A percentile compares a stretch with the other conserved stretches of the same genome.
phyloP scores from a whole-genome alignment of 2,888 invertebrate species.

The Drosophila niveifrons region DNA sequence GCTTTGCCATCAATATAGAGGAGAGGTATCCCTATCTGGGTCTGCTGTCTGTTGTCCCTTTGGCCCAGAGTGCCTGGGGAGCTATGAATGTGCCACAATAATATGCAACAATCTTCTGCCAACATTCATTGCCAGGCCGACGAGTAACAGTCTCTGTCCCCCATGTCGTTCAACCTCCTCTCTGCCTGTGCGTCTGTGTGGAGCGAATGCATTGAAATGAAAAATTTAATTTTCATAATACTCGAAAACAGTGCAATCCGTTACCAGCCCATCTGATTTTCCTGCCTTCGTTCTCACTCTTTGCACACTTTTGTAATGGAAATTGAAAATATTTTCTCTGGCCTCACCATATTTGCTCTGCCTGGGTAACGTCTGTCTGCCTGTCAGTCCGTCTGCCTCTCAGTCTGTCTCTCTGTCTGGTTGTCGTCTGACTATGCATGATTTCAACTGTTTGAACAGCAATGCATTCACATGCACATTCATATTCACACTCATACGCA shows the following conservation, averaged over 20 bases:
- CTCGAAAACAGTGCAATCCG: constrained; percentile 66
- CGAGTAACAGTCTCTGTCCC: constrained; percentile 16
- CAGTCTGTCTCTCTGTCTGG: constrained; percentile 3
- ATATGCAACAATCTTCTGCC: constrained; percentile 64
- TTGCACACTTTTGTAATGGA: constrained; percentile 71
- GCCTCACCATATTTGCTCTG: constrained; percentile 63
- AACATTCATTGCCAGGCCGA: constrained; percentile 56
- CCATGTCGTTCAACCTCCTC: neutral
- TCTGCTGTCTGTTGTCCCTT: neutral
- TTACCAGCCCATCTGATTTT: constrained; percentile 34
- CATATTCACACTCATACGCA: constrained; percentile 17
- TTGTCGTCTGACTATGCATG: constrained; percentile 46
- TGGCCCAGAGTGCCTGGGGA: neutral
- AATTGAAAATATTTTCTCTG: constrained; percentile 77
- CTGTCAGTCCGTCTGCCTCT: constrained; percentile 13
- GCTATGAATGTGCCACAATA: constrained; percentile 49
- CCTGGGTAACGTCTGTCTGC: constrained; percentile 4
- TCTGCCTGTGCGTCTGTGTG: constrained; percentile 26
- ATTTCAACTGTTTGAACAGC: constrained; percentile 57
- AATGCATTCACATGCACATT: constrained; percentile 47
- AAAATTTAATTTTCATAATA: constrained; percentile 81
- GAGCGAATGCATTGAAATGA: constrained; percentile 73
- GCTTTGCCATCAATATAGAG: constrained; percentile 36
- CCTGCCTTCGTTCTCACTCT: neutral
- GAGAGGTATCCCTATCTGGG: constrained; percentile 20